Percentiles rank a stretch among this genome's conserved stretches.
phyloP scores from a whole-genome alignment of 2,888 invertebrate species.

The Hypsopygia costalis region DNA sequence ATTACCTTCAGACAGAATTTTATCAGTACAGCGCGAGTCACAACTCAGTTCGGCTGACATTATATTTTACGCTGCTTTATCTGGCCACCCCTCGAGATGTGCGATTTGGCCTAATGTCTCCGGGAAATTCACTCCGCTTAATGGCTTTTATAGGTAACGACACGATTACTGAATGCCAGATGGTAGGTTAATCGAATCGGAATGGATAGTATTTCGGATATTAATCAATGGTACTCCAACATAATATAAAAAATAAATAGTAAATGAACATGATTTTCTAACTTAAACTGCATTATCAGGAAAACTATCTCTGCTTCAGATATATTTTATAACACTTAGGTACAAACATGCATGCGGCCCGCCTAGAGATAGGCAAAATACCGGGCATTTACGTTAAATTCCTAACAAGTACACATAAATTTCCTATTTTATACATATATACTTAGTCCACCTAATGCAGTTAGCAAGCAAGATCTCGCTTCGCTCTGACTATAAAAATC shows the following conservation, averaged over 20 bases:
- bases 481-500: too few species aligned
- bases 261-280: neutral
- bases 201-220: neutral
- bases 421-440: too few species aligned
- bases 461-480: too few species aligned
- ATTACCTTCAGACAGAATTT: conserved; percentile 15
- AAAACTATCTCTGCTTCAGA: too few species aligned
- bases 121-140: conserved; percentile 29
- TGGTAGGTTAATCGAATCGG: conserved; percentile 3
- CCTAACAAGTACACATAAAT: too few species aligned
- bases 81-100: conserved; percentile 37
- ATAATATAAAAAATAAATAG: neutral
- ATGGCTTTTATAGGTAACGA: conserved; percentile 10
- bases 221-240: conserved; percentile 9
- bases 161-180: conserved; percentile 8
- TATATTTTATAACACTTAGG: too few species aligned
- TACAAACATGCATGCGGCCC: too few species aligned
- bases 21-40: conserved; percentile 22
- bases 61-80: conserved; percentile 44
- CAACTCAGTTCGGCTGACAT: conserved; percentile 28
- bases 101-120: conserved; percentile 43
- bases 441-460: too few species aligned
- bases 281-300: too few species aligned
- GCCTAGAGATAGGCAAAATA: too few species aligned
- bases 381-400: too few species aligned